Conservation (phyloP, 2,888 invertebrate species). For the Brachyopa scutellaris region DNA sequence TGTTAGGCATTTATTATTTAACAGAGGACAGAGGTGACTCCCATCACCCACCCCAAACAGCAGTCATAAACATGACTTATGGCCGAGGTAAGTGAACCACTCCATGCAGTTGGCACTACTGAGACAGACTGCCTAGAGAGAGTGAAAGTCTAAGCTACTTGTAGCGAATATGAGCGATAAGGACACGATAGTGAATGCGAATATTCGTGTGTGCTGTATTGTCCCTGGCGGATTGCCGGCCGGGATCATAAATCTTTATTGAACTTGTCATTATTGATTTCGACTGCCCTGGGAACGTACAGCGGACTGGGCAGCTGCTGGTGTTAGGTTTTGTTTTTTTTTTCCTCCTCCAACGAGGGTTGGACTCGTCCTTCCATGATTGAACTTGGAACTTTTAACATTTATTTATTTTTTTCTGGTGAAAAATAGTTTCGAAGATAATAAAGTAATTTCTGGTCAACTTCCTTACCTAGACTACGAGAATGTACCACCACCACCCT, state of each 20-base stretch:
- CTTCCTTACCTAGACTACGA: conserved; percentile 11
- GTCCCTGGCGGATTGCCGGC: conserved; percentile 70
- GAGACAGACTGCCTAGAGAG: neutral
- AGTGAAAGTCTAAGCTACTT: conserved; percentile 44
- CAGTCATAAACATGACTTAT: conserved; percentile 70
- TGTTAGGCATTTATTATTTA: conserved; percentile 73
- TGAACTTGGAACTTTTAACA: conserved; percentile 61
- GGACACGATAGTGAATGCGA: conserved; percentile 21
- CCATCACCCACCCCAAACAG: conserved; percentile 13
- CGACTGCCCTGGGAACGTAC: conserved; percentile 72
- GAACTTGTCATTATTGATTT: conserved; percentile 81
- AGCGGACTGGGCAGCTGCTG: conserved; percentile 54
- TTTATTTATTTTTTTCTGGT: conserved; percentile 33
- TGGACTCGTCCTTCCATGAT: conserved; percentile 24
- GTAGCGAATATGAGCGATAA: conserved; percentile 40
- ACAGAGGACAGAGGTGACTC: conserved; percentile 39
- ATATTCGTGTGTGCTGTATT: neutral
- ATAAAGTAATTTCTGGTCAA: conserved; percentile 73
- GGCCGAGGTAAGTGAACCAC: conserved; percentile 68
- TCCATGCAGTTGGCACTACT: conserved; percentile 20
- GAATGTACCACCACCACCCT: too few species aligned
- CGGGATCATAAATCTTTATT: conserved; percentile 81
- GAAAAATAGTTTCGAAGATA: conserved; percentile 67
- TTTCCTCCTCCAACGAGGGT: too few species aligned
- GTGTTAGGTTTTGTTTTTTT: too few species aligned